Evolutionary conservation across 2,888 invertebrate genomes (phyloP), one percentile per base, ranked within the genome.

Genomic region (Drosophila cyrtoloma): DNA sequence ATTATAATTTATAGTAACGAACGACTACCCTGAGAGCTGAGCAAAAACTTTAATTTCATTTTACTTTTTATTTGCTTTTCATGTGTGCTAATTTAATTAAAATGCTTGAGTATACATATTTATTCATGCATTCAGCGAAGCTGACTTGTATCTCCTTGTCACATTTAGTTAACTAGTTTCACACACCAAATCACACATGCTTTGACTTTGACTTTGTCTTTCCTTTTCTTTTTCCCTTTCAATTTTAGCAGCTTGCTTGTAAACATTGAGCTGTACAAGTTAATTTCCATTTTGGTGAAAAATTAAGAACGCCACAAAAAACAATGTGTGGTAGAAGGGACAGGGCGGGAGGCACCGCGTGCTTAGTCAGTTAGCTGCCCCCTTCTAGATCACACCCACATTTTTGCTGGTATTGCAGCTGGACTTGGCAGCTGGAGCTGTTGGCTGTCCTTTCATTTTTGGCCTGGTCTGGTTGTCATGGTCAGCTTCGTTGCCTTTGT

Each of bases 111-210:
- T 39, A 12, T 22, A 22, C 22, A 22, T 44, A 35, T 39, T 70
- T 44, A 30, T 52, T 19, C 50, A 37, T 57, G 39, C 59, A 47
- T 28, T 47, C 14, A 1, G 37, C 26, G 32, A 3, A 22, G 47
- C 35, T 37, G n/a, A 26, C 52, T 62, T 59, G 47, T 32, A 39
- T 59, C 32, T 32, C 26, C 62, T 59, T 66, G 58, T 71, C 71
- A 56, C 75, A 75, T 75, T 76, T 66, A 56, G 66, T 75, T 75
- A 76, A 76, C 75, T 76, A 71, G 66, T 76, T 71, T 35, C 53
- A 47, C 32, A 50, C 60, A 62, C 42, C 60, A 50, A 50, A 50
- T 39, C 61, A 61, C 50, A 59, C 57, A 52, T 12, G 57, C 30
- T 58, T 57, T 57, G 39, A n/a, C 28, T 30, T 6, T 28, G 5